These are phyloP conservation scores for Lobophora halterata DNA, from an alignment of 2,888 invertebrate species.

Conservation along the genomic window DNA sequence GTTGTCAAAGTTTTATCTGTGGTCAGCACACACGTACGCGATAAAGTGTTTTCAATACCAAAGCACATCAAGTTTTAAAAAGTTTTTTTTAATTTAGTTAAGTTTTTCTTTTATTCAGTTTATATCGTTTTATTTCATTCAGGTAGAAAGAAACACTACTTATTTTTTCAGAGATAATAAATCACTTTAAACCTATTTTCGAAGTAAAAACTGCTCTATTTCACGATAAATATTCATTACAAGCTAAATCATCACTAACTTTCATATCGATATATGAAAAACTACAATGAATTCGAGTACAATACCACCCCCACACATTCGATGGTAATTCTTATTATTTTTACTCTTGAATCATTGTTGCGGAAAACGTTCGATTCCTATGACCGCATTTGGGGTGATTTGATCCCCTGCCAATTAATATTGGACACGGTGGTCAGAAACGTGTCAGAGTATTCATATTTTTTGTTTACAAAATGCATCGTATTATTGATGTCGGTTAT, in stretches of 20 bases:
- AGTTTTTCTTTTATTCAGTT: too few relatives aligned
- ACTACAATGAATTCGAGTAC: slow-evolving; percentile 40
- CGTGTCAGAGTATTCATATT: slow-evolving; percentile 65
- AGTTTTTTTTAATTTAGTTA: too few relatives aligned
- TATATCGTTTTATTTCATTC: too few relatives aligned
- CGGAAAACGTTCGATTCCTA: slow-evolving; percentile 63
- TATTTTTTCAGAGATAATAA: too few relatives aligned
- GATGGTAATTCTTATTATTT: slow-evolving; percentile 65
- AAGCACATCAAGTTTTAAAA: too few relatives aligned
- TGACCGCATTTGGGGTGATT: slow-evolving; percentile 49
- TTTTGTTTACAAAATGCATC: slow-evolving; percentile 40
- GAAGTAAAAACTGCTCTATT: too few relatives aligned
- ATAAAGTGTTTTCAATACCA: too few relatives aligned
- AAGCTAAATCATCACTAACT: slow-evolving; percentile 13
- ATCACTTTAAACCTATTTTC: too few relatives aligned
- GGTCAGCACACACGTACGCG: slow-evolving; percentile 1
- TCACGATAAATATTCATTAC: too few relatives aligned
- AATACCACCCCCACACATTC: slow-evolving; percentile 68
- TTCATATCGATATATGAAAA: slow-evolving; percentile 39
- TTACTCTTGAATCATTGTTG: slow-evolving; percentile 60
- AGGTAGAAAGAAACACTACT: too few relatives aligned
- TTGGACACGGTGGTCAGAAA: slow-evolving; percentile 73
- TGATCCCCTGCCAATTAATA: slow-evolving; percentile 78
- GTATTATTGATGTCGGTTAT: slow-evolving; percentile 21
- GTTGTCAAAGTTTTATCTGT: slow-evolving; percentile 52